Conservation (phyloP, 2,888 invertebrate genomes). For the Melitaea athalia region DNA sequence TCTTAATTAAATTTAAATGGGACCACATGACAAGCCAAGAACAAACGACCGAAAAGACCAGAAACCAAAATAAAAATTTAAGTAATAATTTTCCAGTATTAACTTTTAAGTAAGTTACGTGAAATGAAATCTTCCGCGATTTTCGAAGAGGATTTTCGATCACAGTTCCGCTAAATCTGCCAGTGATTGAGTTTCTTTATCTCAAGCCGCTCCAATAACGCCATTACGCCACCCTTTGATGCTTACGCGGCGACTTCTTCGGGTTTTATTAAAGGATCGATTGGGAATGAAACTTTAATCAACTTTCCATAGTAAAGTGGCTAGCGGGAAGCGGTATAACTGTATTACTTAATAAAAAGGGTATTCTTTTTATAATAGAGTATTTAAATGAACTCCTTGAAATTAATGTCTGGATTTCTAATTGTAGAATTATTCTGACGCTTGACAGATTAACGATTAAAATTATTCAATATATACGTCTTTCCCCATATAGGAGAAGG, state of each 20-base stretch:
- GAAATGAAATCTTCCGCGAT: not conserved
- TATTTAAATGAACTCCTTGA: not conserved
- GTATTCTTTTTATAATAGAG: not conserved
- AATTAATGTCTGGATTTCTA: no score
- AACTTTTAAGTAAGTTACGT: not conserved
- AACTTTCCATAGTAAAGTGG: slow-evolving; percentile 24
- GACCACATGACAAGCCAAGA: no score
- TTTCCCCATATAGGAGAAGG: no score
- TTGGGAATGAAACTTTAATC: slow-evolving; percentile 32
- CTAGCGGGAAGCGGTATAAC: slow-evolving; percentile 11
- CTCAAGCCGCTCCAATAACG: slow-evolving; percentile 25
- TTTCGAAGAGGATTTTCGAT: slow-evolving; percentile 12
- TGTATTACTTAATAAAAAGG: not conserved
- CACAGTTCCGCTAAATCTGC: slow-evolving; percentile 18
- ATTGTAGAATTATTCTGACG: no score
- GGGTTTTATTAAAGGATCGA: slow-evolving; percentile 23
- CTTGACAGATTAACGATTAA: no score
- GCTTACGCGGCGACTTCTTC: slow-evolving; percentile 24
- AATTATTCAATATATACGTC: no score
- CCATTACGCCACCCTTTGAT: slow-evolving; percentile 25
- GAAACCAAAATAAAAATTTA: not conserved
- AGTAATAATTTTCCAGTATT: not conserved
- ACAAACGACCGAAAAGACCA: not conserved
- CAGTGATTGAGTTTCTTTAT: slow-evolving; percentile 28
- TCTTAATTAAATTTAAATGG: no score